Conservation (phyloP, 2,888 invertebrate genomes). For the Galeruca laticollis region DNA sequence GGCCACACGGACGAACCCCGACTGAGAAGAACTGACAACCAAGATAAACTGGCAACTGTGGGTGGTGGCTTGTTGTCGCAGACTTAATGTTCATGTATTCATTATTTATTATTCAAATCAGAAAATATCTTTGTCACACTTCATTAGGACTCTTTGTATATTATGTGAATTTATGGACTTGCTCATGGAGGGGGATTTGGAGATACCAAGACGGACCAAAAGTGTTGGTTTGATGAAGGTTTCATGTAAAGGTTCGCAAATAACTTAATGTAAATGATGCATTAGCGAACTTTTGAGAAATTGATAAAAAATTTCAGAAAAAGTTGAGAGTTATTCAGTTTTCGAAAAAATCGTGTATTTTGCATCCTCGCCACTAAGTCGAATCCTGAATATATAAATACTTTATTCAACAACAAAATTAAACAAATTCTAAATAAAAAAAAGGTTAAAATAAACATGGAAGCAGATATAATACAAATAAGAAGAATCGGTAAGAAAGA, state of each 20-base stretch:
- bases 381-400: too few relatives aligned
- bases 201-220: background rate
- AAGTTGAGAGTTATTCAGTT: too few relatives aligned
- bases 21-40: constrained; percentile 57
- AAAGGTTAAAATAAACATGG: too few relatives aligned
- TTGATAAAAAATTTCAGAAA: too few relatives aligned
- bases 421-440: too few relatives aligned
- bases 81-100: constrained; percentile 64
- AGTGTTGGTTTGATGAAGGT: background rate
- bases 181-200: background rate
- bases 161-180: constrained; percentile 35
- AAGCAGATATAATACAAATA: too few relatives aligned
- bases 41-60: constrained; percentile 65
- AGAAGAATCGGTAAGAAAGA: too few relatives aligned
- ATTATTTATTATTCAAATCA: constrained; percentile 60
- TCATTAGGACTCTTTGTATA: constrained; percentile 43
- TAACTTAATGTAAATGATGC: too few relatives aligned
- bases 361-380: too few relatives aligned
- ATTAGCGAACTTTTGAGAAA: too few relatives aligned
- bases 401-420: too few relatives aligned
- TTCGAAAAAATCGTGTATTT: too few relatives aligned
- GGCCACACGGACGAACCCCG: constrained; percentile 58
- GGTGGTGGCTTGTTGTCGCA: constrained; percentile 66
- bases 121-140: constrained; percentile 44
- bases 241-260: background rate